Evolutionary conservation across 2,113 vertebrate species (phyloP).

Genomic region (Sylvia atricapilla): DNA sequence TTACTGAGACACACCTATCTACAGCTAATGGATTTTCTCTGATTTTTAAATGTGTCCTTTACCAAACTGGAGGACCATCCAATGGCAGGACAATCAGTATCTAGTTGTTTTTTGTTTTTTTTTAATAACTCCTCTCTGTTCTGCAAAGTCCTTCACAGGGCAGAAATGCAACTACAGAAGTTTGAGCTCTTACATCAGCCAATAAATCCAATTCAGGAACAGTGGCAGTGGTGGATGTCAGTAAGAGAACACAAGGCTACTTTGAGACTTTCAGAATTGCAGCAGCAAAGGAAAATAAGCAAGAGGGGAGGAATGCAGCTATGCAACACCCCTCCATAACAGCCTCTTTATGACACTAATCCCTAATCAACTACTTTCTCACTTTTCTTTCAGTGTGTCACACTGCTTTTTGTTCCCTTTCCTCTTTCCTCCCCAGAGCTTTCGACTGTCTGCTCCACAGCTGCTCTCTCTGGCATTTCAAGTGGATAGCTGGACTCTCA

Average conservation of each 20-base stretch:
- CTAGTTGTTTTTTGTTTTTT: not conserved
- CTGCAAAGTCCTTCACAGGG: not conserved
- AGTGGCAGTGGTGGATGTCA: not conserved
- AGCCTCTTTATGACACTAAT: not conserved
- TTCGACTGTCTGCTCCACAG: not conserved
- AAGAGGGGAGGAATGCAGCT: not conserved
- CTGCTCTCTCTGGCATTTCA: not conserved
- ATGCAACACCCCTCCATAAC: fast-evolving
- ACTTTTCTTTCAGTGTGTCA: not conserved
- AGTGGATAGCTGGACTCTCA: fast-evolving
- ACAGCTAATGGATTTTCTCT: not conserved
- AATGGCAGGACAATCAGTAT: not conserved
- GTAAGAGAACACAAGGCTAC: not conserved
- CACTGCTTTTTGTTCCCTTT: not conserved
- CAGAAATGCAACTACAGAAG: not conserved
- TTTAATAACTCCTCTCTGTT: not conserved
- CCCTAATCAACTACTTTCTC: not conserved
- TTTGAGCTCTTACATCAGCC: not conserved
- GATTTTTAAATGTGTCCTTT: not conserved
- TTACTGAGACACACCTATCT: not conserved
- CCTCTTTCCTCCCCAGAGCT: not conserved
- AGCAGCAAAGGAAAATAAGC: not conserved
- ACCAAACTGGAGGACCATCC: not conserved
- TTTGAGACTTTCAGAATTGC: not conserved
- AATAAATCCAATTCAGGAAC: not conserved